Evolutionary conservation across 1,140 invertebrate species (phyloP), one percentile per base, ranked within the genome.

Genomic region (Calephelis virginiensis): DNA sequence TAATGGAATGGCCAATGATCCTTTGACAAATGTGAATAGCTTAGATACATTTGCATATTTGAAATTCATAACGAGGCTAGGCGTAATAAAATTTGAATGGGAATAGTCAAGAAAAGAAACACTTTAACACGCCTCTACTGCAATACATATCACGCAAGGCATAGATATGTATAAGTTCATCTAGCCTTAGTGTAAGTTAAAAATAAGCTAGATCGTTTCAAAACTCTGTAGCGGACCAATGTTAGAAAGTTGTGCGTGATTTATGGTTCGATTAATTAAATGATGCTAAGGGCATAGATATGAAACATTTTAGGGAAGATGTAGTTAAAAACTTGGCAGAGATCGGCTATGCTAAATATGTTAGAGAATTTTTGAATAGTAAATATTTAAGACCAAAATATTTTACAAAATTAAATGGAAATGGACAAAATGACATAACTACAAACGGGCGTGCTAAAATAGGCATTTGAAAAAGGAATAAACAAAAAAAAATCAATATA

Each of bases 161-260:
- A 86, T 87, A 88, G 82, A 81, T 79, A 78, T 77, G 76, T 86
- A 80, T 88, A 86, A 82, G 82, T 82, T 87, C 78, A 83, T 83
- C 80, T 88, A 90, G 83, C 80, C 77, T 86, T 87, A 89, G 82
- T 69, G 71, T 91, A 89, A 87, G 79, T 78, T 85, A 83, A 81
- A 50, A 74, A 71, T 87, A 86, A 90, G 85, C 79, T 88, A 89
- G 86, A 76, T 82, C 83, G 80, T 78, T 90, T 89, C 85, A 86
- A 80, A 85, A 91, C 82, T 89, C 78, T 81, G 83, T 90, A 89
- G 89, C 78, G 89, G 89, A 91, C 89, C 89, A 91, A 90, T 91
- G 89, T 91, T 90, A 91, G 87, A 91, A 90, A 90, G 85, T 90
- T 90, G 87, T 90, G 85, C 86, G 77, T 85, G 73, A 77, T 75